Evolutionary conservation across 2,888 invertebrate genomes (phyloP), one percentile per base, ranked within the genome.

Genomic region (Cantharis rustica): DNA sequence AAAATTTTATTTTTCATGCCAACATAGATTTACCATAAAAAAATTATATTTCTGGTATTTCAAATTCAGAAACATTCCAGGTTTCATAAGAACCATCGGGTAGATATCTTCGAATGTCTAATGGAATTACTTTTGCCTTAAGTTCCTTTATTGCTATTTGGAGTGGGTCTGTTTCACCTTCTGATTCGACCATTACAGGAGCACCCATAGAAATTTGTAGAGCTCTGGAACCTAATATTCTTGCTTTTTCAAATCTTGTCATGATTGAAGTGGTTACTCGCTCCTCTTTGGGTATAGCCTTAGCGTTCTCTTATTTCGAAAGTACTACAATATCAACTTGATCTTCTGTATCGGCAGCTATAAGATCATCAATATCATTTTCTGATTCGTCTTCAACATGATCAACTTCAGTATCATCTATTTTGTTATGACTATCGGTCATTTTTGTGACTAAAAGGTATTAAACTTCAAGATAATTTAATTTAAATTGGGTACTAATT

Each of bases 171-270:
- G 98, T 99, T 90, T 99, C 99, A 61, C 98, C 98, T 88, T 99
- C 99, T 71, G 99, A 88, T 87, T 99, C 99, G 0, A 99, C 99
- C 99, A 99, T 99, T 0, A 99, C 98, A 0, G 99, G 99, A 0
- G 99, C 99, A 89, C 99, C 98, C 99, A 99, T 99, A 0, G 99
- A 98, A 86, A 99, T 99, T 89, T 99, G 99, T 47, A 99, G 89
- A 0, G 99, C 99, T 86, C 99, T 90, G 0, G 99, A 99, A 1
- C 99, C 99, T 83, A 98, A 88, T 0, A 98, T 95, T 81, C 97
- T 89, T 0, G 98, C 98, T 81, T 97, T 89, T 88, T 98, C 97
- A 88, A 98, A 97, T 91, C 99, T 99, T 0, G 99, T 99, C 98
- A 99, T 98, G 85, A 98, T 99, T 84, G 96, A 94, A 0, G 99